These are phyloP conservation scores for Acleris sparsana DNA, from an alignment of 2,888 invertebrate species.

Conservation along the genomic window DNA sequence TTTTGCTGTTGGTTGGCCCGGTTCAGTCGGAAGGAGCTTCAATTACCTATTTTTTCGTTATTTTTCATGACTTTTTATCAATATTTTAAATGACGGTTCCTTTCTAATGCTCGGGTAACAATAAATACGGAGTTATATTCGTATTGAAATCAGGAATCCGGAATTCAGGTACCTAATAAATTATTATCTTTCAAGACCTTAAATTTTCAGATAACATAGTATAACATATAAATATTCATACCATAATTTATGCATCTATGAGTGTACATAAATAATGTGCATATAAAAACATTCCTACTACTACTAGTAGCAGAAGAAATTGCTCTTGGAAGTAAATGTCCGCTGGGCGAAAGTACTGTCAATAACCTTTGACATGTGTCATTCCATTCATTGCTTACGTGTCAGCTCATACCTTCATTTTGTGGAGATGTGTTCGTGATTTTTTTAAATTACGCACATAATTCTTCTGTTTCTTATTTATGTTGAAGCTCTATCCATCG, in stretches of 20 bases:
- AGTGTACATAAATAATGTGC: not conserved
- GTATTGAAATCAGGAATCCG: slow-evolving; percentile 13
- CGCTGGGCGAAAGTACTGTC: slow-evolving; percentile 66
- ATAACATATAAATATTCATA: not conserved
- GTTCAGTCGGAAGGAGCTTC: slow-evolving; percentile 27
- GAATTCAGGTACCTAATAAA: slow-evolving; percentile 24
- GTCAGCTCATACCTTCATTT: slow-evolving; percentile 67
- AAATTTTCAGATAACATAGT: not conserved
- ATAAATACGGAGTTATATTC: slow-evolving; percentile 15
- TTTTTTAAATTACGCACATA: slow-evolving; percentile 37
- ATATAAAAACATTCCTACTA: slow-evolving; percentile 13
- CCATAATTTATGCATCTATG: not conserved
- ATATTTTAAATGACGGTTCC: slow-evolving; percentile 30
- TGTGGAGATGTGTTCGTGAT: slow-evolving; percentile 49
- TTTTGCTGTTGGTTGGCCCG: slow-evolving; percentile 35
- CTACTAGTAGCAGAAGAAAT: slow-evolving; percentile 30
- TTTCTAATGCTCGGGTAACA: slow-evolving; percentile 8
- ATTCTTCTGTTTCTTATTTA: slow-evolving; percentile 17
- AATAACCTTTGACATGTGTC: slow-evolving; percentile 84
- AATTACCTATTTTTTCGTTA: slow-evolving; percentile 32
- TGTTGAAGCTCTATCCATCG: slow-evolving; percentile 3
- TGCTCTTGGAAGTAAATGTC: slow-evolving; percentile 15
- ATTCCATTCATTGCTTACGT: slow-evolving; percentile 84
- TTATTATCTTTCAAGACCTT: not conserved
- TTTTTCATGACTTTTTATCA: slow-evolving; percentile 16